Percentiles rank a stretch among this genome's conserved stretches.
These are phyloP conservation scores for Parazoanthus atlanticus DNA, from an alignment of 92 coral and sea anemone species.

Conservation along the genomic window DNA sequence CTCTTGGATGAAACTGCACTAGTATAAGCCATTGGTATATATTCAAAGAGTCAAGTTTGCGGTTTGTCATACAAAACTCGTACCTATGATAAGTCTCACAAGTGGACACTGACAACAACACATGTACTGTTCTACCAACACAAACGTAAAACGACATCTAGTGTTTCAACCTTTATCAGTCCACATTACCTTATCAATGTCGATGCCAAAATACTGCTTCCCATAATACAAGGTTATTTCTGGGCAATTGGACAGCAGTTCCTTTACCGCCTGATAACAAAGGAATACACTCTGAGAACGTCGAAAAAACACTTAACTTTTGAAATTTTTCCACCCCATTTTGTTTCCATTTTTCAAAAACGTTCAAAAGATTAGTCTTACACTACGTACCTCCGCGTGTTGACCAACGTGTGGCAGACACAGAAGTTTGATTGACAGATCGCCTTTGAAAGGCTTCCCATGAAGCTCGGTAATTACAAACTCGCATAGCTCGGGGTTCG, in stretches of 20 bases:
- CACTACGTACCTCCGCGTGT: constrained; percentile 70
- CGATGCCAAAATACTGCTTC: constrained; percentile 55
- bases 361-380: neutral
- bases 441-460: constrained; percentile 61
- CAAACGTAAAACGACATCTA: no score
- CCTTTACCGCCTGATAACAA: constrained; percentile 3
- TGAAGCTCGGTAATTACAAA: constrained; percentile 62
- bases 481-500: constrained; percentile 68
- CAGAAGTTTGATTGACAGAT: constrained; percentile 68
- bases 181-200: constrained; percentile 69
- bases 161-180: neutral
- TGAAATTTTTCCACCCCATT: neutral
- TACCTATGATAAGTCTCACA: no score
- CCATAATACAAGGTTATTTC: constrained; percentile 59
- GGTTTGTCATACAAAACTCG: no score
- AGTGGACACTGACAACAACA: no score
- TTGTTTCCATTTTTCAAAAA: neutral
- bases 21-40: no score
- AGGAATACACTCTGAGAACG: neutral
- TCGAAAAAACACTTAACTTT: neutral
- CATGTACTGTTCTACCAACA: no score
- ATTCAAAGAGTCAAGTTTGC: no score
- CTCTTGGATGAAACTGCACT: no score
- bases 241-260: constrained; percentile 50
- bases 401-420: constrained; percentile 78